These are phyloP conservation scores for Chymomyza caudatula DNA, from an alignment of 2,888 invertebrate species.

Conservation along the genomic window DNA sequence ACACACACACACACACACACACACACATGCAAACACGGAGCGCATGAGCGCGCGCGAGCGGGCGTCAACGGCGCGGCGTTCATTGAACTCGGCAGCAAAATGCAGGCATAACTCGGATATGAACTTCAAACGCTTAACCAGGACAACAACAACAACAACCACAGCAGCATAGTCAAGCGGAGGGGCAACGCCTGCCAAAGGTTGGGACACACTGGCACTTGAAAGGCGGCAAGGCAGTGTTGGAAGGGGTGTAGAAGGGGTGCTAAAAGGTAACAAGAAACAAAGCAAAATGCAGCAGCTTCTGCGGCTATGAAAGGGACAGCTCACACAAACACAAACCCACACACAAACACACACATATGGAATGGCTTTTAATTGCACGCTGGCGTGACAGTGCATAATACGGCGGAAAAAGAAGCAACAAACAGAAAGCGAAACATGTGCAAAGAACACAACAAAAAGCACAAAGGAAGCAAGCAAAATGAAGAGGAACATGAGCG, in stretches of 20 bases:
- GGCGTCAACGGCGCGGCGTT: slow-evolving; percentile 37
- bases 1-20: not conserved
- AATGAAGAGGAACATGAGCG: slow-evolving; percentile 5
- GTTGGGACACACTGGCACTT: not conserved
- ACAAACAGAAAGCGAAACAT: slow-evolving; percentile 15
- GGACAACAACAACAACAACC: not conserved
- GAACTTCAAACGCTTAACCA: slow-evolving; percentile 1
- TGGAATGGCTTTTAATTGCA: slow-evolving; percentile 30
- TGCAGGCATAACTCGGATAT: slow-evolving; percentile 8
- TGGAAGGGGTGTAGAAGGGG: not conserved
- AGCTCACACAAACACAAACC: not conserved
- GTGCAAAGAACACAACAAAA: slow-evolving; percentile 10
- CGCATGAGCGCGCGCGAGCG: not conserved
- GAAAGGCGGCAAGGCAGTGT: slow-evolving; percentile 5
- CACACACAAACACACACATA: not conserved
- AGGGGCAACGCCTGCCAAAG: not conserved
- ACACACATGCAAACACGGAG: not conserved
- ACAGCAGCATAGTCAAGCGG: not conserved
- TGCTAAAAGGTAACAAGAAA: slow-evolving; percentile 15
- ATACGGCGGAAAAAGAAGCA: slow-evolving; percentile 3
- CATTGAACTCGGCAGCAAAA: slow-evolving; percentile 48
- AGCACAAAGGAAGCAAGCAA: slow-evolving; percentile 3
- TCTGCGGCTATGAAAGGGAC: not conserved
- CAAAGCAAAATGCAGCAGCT: slow-evolving; percentile 38
- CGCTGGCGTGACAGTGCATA: slow-evolving; percentile 33